Conservation (phyloP, 1,140 invertebrate species). For the Meloidogyne chitwoodi region DNA sequence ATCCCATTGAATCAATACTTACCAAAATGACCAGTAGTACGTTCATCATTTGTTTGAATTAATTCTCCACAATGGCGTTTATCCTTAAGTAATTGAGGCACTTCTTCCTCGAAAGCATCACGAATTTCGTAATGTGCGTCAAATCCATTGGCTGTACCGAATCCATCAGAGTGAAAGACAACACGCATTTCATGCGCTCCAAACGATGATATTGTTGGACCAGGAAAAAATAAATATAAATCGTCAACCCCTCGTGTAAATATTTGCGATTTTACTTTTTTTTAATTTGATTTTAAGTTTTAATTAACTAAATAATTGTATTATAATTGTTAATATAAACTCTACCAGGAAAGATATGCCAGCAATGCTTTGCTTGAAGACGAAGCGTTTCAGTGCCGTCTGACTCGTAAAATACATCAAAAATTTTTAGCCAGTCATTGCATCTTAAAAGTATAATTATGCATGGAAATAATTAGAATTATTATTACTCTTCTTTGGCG, state of each 20-base stretch:
- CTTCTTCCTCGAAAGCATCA: slow-evolving; percentile 48
- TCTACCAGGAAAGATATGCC: slow-evolving; percentile 50
- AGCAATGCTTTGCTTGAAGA: slow-evolving; percentile 53
- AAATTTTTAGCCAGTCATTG: slow-evolving; percentile 56
- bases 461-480: not conserved
- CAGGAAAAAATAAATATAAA: too few relatives aligned
- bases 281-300: too few relatives aligned
- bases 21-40: slow-evolving; percentile 41
- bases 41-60: slow-evolving; percentile 34
- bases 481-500: slow-evolving; percentile 29
- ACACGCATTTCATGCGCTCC: slow-evolving; percentile 56
- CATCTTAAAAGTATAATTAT: slow-evolving; percentile 18
- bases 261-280: too few relatives aligned
- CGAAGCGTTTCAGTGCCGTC: slow-evolving; percentile 43
- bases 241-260: too few relatives aligned
- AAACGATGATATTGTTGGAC: slow-evolving; percentile 51
- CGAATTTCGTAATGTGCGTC: slow-evolving; percentile 58
- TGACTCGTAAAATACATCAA: slow-evolving; percentile 46
- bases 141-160: slow-evolving; percentile 57
- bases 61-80: slow-evolving; percentile 45
- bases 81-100: slow-evolving; percentile 30
- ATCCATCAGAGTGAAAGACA: slow-evolving; percentile 51
- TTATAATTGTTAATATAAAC: too few relatives aligned
- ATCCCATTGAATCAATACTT: not conserved
- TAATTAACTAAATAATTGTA: too few relatives aligned